phyloP scores from a whole-genome alignment of 2,888 invertebrate genomes.

The Helicoverpa assulta region DNA sequence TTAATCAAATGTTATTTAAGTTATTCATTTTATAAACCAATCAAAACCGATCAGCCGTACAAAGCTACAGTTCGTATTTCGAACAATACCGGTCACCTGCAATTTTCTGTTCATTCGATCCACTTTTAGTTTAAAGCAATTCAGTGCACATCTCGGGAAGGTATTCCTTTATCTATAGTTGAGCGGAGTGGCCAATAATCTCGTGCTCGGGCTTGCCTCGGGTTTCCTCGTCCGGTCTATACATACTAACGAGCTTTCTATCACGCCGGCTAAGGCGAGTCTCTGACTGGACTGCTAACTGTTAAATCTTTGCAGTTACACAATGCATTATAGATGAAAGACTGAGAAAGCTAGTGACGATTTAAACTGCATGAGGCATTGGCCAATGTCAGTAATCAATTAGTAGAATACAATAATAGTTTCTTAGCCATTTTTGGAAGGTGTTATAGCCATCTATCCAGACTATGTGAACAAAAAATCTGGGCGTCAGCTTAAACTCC shows the following conservation, averaged over 20 bases:
- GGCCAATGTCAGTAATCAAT: too few species aligned
- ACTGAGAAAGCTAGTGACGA: background rate
- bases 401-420: too few species aligned
- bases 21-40: background rate
- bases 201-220: slow-evolving; percentile 41
- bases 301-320: slow-evolving; percentile 34
- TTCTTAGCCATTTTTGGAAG: too few species aligned
- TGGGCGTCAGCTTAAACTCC: too few species aligned
- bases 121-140: slow-evolving; percentile 54
- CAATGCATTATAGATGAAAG: background rate
- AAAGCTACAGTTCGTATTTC: background rate
- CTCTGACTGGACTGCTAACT: slow-evolving; percentile 57
- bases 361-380: too few species aligned
- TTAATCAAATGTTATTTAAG: background rate
- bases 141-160: slow-evolving; percentile 53
- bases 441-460: too few species aligned
- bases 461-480: too few species aligned
- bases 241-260: slow-evolving; percentile 60
- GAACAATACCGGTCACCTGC: slow-evolving; percentile 24
- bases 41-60: slow-evolving; percentile 4
- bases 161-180: slow-evolving; percentile 55
- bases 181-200: slow-evolving; percentile 55
- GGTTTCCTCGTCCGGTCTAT: slow-evolving; percentile 53
- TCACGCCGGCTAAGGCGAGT: slow-evolving; percentile 34
- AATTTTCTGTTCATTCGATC: slow-evolving; percentile 30